Evolutionary conservation across 2,888 invertebrate species (phyloP).

Genomic region (Luperina nickerlii): DNA sequence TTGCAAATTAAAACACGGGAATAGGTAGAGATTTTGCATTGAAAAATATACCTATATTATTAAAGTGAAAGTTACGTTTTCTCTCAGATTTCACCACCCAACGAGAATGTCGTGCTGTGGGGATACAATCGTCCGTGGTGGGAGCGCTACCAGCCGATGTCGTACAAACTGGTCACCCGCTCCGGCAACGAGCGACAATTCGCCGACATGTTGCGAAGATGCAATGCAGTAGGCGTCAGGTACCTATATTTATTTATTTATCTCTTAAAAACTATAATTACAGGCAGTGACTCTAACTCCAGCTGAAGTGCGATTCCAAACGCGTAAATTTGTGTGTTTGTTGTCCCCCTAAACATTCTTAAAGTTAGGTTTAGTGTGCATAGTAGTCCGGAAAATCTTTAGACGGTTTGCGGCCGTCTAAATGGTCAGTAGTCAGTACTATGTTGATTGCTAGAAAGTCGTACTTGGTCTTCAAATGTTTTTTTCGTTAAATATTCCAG

Average conservation of each 20-base stretch:
- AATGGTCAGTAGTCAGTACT: not conserved
- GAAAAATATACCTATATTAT: not conserved
- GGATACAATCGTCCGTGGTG: slow-evolving; percentile 93
- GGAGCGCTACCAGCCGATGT: slow-evolving; percentile 96
- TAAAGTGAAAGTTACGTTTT: not conserved
- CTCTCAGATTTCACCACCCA: slow-evolving; percentile 90
- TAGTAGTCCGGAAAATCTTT: not conserved
- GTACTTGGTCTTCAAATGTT: not conserved
- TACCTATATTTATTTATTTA: not conserved
- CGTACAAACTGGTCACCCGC: slow-evolving; percentile 93
- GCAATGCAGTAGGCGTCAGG: slow-evolving; percentile 94
- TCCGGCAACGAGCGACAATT: slow-evolving; percentile 94
- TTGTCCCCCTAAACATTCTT: not conserved
- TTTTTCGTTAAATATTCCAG: slow-evolving; percentile 79
- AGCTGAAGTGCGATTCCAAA: not conserved
- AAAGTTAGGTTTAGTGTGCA: not conserved
- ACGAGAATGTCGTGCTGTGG: slow-evolving; percentile 89
- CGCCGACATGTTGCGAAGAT: slow-evolving; percentile 93
- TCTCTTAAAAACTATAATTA: not conserved
- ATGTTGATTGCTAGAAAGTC: not conserved
- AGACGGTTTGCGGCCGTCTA: not conserved
- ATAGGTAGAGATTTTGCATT: not conserved
- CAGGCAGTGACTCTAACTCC: not conserved
- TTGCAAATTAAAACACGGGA: not conserved
- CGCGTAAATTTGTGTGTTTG: not conserved